phyloP scores from a whole-genome alignment of 2,888 invertebrate species.

The Netelia melanura region DNA sequence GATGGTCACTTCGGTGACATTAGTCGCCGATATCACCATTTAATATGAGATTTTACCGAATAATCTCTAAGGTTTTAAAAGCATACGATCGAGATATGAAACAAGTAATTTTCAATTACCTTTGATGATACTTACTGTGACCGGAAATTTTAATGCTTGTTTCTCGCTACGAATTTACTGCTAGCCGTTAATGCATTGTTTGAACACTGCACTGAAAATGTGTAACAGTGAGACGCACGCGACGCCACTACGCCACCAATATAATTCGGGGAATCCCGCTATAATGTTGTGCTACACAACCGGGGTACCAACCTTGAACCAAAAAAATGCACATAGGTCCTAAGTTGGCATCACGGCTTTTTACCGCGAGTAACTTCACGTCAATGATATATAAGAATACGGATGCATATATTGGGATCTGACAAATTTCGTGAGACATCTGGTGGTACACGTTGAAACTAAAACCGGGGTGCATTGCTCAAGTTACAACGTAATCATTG shows the following conservation, averaged over 20 bases:
- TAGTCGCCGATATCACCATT: conserved; percentile 16
- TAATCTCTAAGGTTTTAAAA: not conserved
- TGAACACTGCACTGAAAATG: conserved; percentile 1
- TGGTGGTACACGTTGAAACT: no score
- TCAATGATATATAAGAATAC: not conserved
- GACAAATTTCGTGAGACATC: no score
- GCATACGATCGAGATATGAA: conserved; percentile 9
- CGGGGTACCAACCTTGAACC: not conserved
- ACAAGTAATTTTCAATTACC: not conserved
- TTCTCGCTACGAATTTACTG: no score
- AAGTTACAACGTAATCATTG: no score
- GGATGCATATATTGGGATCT: no score
- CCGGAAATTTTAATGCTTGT: not conserved
- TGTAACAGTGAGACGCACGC: not conserved
- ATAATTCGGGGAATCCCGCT: not conserved
- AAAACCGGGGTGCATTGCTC: no score
- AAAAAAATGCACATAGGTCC: not conserved
- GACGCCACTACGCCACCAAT: not conserved
- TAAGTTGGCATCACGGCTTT: conserved; percentile 1
- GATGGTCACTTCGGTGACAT: conserved; percentile 36
- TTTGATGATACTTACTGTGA: conserved; percentile 14
- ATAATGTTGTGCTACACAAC: conserved; percentile 2
- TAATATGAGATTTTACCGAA: conserved; percentile 1
- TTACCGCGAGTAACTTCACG: not conserved
- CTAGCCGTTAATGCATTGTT: not conserved